Conservation (phyloP, 2,888 invertebrate genomes). For the Tholera decimalis region DNA sequence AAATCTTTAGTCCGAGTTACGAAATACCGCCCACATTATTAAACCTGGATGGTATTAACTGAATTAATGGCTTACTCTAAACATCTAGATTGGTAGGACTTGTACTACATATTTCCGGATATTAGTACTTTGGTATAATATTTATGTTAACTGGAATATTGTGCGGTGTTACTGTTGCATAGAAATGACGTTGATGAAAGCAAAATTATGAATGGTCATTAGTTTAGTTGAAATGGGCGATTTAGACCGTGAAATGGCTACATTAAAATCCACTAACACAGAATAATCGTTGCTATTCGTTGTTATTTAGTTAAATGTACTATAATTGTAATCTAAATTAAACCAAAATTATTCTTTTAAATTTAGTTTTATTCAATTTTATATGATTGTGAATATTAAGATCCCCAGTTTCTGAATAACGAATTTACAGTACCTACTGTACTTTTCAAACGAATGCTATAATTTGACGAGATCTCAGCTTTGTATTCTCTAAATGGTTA, state of each 20-base stretch:
- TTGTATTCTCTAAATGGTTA: background rate
- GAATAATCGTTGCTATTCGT: slow-evolving; percentile 1
- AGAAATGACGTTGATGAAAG: slow-evolving; percentile 31
- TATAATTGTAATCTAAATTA: background rate
- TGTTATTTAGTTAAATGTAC: background rate
- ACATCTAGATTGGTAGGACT: slow-evolving; percentile 40
- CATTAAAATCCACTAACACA: background rate
- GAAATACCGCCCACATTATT: slow-evolving; percentile 29
- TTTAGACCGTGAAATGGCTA: background rate
- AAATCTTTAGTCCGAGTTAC: background rate
- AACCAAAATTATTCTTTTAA: background rate
- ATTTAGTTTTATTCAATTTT: background rate
- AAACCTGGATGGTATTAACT: slow-evolving; percentile 38
- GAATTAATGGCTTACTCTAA: slow-evolving; percentile 39
- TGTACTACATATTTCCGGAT: slow-evolving; percentile 42
- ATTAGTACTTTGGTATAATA: slow-evolving; percentile 44
- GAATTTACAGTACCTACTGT: background rate
- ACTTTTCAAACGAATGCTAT: background rate
- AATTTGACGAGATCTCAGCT: background rate
- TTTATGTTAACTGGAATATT: slow-evolving; percentile 51
- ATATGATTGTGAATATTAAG: background rate
- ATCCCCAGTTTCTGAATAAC: background rate
- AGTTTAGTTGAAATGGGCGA: slow-evolving; percentile 8
- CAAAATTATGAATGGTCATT: slow-evolving; percentile 27
- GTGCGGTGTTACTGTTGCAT: slow-evolving; percentile 27